Evolutionary conservation across 2,888 invertebrate species (phyloP).

Genomic region (Ophioninae sp.): DNA sequence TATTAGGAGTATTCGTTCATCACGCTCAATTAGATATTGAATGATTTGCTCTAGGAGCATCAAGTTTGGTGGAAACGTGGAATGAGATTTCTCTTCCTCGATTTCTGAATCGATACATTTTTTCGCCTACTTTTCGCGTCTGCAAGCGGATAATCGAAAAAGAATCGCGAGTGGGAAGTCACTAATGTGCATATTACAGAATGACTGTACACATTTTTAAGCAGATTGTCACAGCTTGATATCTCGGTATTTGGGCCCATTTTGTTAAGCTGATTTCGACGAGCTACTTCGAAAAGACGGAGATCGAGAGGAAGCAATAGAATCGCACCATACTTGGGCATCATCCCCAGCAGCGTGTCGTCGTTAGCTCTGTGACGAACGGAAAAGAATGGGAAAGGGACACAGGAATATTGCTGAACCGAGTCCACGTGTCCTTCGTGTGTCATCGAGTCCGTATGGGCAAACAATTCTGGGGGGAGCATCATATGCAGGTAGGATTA

Average conservation of each 20-base stretch:
- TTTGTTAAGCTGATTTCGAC: constrained; percentile 59
- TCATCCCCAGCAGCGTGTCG: constrained; percentile 45
- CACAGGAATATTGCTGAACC: constrained; percentile 40
- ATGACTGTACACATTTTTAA: constrained; percentile 39
- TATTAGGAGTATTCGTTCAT: neutral
- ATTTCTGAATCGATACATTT: neutral
- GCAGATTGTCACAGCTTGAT: constrained; percentile 50
- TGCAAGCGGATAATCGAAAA: neutral
- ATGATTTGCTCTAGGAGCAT: too few relatives aligned
- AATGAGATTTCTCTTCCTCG: neutral
- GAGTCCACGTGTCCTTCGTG: constrained; percentile 68
- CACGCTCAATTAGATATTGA: neutral
- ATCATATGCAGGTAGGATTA: constrained; percentile 81
- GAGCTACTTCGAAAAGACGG: constrained; percentile 17
- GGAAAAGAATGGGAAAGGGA: constrained; percentile 35
- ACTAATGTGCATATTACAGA: constrained; percentile 32
- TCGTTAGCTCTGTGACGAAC: constrained; percentile 46
- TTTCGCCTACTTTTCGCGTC: neutral
- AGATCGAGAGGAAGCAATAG: neutral
- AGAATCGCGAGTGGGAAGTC: constrained; percentile 16
- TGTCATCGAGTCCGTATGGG: constrained; percentile 70
- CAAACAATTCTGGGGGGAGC: constrained; percentile 76
- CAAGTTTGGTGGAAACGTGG: neutral
- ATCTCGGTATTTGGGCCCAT: constrained; percentile 70
- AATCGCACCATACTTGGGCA: constrained; percentile 29